phyloP scores from a whole-genome alignment of 2,797 vertebrate species.

The Acropternis orthonyx region DNA sequence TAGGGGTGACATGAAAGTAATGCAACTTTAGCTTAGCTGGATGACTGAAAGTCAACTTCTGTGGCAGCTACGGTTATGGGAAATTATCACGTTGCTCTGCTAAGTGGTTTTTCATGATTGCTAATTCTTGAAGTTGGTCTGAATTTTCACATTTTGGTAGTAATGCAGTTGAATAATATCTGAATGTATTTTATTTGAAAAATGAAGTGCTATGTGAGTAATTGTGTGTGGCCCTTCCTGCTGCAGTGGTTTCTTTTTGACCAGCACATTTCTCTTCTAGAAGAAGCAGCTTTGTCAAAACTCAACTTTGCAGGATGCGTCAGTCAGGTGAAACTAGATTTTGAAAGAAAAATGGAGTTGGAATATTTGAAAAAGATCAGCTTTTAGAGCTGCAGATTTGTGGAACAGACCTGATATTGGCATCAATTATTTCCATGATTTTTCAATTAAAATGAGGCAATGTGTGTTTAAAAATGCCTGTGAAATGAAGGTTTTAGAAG shows the following conservation, averaged over 20 bases:
- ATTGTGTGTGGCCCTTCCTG: neutral
- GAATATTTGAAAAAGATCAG: neutral
- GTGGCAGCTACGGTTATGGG: neutral
- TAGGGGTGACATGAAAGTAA: neutral
- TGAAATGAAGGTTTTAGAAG: neutral
- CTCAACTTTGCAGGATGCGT: neutral
- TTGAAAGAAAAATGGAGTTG: neutral
- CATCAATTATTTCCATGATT: neutral
- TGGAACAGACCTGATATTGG: neutral
- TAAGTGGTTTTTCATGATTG: neutral
- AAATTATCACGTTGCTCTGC: neutral
- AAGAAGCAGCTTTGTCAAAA: neutral
- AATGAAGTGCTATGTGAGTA: rapidly evolving
- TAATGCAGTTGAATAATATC: neutral
- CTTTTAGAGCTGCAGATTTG: neutral
- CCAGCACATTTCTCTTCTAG: neutral
- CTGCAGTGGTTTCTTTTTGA: neutral
- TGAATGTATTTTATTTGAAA: neutral
- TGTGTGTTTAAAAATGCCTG: neutral
- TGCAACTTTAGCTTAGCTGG: neutral
- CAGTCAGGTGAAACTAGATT: neutral
- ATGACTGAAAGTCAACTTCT: neutral
- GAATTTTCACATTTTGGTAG: neutral
- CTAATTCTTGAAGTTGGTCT: neutral
- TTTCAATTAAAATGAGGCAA: neutral